These are phyloP conservation scores for Hylia prasina DNA, from an alignment of 2,113 vertebrate genomes.

Conservation along the genomic window DNA sequence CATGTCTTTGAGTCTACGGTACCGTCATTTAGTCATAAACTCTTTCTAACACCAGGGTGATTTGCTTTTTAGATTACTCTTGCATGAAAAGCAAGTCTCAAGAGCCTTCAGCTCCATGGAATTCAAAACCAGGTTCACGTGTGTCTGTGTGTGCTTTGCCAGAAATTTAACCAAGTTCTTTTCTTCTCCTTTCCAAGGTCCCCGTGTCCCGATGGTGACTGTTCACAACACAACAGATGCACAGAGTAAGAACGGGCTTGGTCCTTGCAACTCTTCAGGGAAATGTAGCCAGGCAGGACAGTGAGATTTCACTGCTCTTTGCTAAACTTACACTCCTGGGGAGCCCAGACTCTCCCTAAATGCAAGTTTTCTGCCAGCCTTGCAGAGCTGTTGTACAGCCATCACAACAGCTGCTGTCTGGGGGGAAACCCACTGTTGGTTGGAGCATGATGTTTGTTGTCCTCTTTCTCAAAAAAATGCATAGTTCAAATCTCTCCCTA, in stretches of 20 bases:
- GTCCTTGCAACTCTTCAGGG: background rate
- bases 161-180: background rate
- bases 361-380: background rate
- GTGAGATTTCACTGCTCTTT: background rate
- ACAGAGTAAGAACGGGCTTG: conserved; percentile 79
- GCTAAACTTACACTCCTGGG: background rate
- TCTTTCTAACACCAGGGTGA: conserved; percentile 27
- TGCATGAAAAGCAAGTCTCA: background rate
- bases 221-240: conserved; percentile 80
- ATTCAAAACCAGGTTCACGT: background rate
- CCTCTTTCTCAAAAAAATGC: background rate
- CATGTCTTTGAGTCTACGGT: background rate
- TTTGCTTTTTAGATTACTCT: conserved; percentile 27
- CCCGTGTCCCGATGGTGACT: conserved; percentile 83
- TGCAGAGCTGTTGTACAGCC: background rate
- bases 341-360: background rate
- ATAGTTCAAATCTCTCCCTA: background rate
- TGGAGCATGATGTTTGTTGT: background rate
- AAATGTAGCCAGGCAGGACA: background rate
- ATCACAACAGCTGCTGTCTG: background rate
- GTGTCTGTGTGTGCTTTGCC: background rate
- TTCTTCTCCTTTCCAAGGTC: conserved; percentile 73
- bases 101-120: background rate
- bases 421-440: background rate
- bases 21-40: conserved; percentile 37